Evolutionary conservation across 2,113 vertebrate genomes (phyloP).

Genomic region (Rhynchopsitta pachyrhyncha): DNA sequence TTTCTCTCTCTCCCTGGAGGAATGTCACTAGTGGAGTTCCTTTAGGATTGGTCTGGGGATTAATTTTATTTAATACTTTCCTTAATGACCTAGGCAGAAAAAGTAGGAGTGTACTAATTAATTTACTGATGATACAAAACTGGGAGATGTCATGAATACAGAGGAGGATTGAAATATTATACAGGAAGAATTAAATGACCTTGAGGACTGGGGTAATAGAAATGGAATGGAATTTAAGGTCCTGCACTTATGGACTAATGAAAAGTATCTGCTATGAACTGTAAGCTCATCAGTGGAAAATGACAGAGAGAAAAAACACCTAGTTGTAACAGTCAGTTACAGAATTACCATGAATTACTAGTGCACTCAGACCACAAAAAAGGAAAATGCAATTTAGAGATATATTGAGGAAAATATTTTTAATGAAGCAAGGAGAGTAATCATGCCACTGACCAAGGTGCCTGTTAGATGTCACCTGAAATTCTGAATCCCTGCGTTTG

Average conservation of each 20-base stretch:
- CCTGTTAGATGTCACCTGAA: not conserved
- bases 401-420: not conserved
- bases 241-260: constrained; percentile 44
- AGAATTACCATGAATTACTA: not conserved
- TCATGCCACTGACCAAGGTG: not conserved
- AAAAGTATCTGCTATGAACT: constrained; percentile 35
- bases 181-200: constrained; percentile 57
- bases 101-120: constrained; percentile 70
- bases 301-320: constrained; percentile 23
- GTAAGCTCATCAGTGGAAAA: constrained; percentile 30
- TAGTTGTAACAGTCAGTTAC: not conserved
- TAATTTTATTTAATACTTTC: constrained; percentile 73
- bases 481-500: not conserved
- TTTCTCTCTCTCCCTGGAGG: constrained; percentile 49
- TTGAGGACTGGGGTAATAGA: constrained; percentile 47
- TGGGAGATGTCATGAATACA: constrained; percentile 64
- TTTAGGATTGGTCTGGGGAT: constrained; percentile 70
- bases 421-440: not conserved
- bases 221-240: constrained; percentile 53
- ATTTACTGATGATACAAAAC: constrained; percentile 68
- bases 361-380: not conserved
- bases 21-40: constrained; percentile 52
- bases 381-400: not conserved
- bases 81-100: constrained; percentile 67
- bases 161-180: constrained; percentile 61